phyloP scores from a whole-genome alignment of 2,797 vertebrate genomes.

The Acestrorhynchus altus region DNA sequence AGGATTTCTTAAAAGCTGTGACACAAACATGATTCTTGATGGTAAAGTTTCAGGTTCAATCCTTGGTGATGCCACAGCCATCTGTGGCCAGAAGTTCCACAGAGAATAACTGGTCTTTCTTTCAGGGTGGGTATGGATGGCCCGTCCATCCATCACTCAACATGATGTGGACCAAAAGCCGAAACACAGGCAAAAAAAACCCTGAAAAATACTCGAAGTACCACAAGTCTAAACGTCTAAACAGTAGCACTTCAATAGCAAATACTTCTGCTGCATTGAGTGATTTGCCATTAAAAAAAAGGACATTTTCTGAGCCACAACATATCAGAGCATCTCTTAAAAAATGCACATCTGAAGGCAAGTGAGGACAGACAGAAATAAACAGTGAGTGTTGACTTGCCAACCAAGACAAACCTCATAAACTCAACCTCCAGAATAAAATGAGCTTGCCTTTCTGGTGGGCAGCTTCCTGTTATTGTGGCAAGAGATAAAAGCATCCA shows the following conservation, averaged over 20 bases:
- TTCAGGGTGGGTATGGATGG: too few relatives aligned
- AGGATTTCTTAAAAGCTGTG: too few relatives aligned
- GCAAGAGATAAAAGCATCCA: constrained; percentile 42
- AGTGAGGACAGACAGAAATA: constrained; percentile 39
- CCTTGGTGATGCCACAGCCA: too few relatives aligned
- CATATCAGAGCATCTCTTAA: not conserved
- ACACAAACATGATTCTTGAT: too few relatives aligned
- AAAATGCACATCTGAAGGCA: constrained; percentile 26
- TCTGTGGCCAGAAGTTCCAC: too few relatives aligned
- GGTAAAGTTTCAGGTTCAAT: too few relatives aligned
- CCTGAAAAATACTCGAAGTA: too few relatives aligned
- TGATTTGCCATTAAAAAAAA: constrained; percentile 4
- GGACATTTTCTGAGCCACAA: not conserved
- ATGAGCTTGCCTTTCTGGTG: constrained; percentile 40
- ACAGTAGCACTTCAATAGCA: not conserved
- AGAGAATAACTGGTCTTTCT: too few relatives aligned
- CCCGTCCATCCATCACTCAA: too few relatives aligned
- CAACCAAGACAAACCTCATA: constrained; percentile 45
- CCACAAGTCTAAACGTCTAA: too few relatives aligned
- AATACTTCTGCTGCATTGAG: constrained; percentile 19
- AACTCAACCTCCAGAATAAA: constrained; percentile 39
- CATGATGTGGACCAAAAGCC: too few relatives aligned
- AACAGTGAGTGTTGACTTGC: constrained; percentile 16
- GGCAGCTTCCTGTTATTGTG: constrained; percentile 58
- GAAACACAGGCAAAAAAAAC: too few relatives aligned